Percentiles rank a stretch among this genome's conserved stretches.
phyloP scores from a whole-genome alignment of 2,888 invertebrate genomes.

The Hypsopygia costalis region DNA sequence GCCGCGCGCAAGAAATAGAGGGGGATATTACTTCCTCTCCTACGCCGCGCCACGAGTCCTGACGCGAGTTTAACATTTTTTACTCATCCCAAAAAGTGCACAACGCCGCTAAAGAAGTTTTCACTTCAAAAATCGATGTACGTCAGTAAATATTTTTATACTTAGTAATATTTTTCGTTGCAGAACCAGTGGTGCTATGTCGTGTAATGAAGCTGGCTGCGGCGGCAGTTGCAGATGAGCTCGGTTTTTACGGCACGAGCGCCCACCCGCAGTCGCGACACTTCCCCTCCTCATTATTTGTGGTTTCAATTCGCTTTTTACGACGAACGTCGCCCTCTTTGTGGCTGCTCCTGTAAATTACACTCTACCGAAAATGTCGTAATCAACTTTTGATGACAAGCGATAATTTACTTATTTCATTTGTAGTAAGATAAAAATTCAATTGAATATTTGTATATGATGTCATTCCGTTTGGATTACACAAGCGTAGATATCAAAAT shows the following conservation, averaged over 20 bases:
- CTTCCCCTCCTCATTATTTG: constrained; percentile 70
- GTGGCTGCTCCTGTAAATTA: constrained; percentile 46
- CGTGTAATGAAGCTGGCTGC: constrained; percentile 8
- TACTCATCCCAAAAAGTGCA: no score
- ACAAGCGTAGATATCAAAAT: constrained; percentile 24
- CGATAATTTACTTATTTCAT: constrained; percentile 17
- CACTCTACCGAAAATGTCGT: constrained; percentile 42
- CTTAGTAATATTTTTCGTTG: not conserved
- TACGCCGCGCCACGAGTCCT: no score
- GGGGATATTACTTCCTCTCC: no score
- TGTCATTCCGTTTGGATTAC: constrained; percentile 20
- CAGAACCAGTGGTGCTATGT: not conserved
- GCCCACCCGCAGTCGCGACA: constrained; percentile 73
- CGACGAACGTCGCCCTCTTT: constrained; percentile 61
- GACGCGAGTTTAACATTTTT: no score
- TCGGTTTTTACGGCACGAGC: constrained; percentile 77
- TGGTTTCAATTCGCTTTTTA: constrained; percentile 79
- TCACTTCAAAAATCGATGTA: no score
- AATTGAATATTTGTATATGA: constrained; percentile 10
- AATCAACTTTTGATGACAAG: constrained; percentile 29
- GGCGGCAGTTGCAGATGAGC: constrained; percentile 57
- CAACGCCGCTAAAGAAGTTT: no score
- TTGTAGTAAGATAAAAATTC: constrained; percentile 13
- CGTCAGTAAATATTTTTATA: no score
- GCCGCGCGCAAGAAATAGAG: no score